Conservation (phyloP, 2,888 invertebrate genomes). For the Stenurella melanura region DNA sequence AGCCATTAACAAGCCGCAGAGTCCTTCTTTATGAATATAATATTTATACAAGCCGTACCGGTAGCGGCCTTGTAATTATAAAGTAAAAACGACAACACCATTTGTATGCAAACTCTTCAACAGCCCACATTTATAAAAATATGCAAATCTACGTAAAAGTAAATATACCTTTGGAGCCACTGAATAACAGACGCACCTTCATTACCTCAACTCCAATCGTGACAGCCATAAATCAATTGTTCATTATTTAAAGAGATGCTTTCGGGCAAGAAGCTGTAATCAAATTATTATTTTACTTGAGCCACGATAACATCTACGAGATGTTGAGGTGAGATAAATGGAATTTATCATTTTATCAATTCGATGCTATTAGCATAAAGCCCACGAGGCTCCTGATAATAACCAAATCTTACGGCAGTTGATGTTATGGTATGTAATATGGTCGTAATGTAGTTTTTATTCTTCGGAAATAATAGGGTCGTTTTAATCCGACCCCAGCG, state of each 20-base stretch:
- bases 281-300: slow-evolving; percentile 50
- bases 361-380: slow-evolving; percentile 40
- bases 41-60: neutral
- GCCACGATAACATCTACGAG: slow-evolving; percentile 42
- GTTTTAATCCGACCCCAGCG: slow-evolving; percentile 49
- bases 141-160: slow-evolving; percentile 47
- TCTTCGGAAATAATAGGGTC: slow-evolving; percentile 44
- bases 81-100: slow-evolving; percentile 24
- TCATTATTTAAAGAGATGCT: slow-evolving; percentile 47
- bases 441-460: slow-evolving; percentile 43
- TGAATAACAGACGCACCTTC: slow-evolving; percentile 40
- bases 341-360: slow-evolving; percentile 48
- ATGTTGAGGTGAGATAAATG: slow-evolving; percentile 45
- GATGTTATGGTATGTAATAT: slow-evolving; percentile 35
- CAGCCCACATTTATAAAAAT: slow-evolving; percentile 36
- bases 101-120: slow-evolving; percentile 15
- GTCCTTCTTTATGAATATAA: slow-evolving; percentile 5
- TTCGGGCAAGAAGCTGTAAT: slow-evolving; percentile 43
- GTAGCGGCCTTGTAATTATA: slow-evolving; percentile 6
- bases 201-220: slow-evolving; percentile 49
- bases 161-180: slow-evolving; percentile 44
- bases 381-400: slow-evolving; percentile 41
- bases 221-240: slow-evolving; percentile 50
- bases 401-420: slow-evolving; percentile 26
- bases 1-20: neutral